Conservation (phyloP, 2,113 vertebrate species). For the Elachura formosa region DNA sequence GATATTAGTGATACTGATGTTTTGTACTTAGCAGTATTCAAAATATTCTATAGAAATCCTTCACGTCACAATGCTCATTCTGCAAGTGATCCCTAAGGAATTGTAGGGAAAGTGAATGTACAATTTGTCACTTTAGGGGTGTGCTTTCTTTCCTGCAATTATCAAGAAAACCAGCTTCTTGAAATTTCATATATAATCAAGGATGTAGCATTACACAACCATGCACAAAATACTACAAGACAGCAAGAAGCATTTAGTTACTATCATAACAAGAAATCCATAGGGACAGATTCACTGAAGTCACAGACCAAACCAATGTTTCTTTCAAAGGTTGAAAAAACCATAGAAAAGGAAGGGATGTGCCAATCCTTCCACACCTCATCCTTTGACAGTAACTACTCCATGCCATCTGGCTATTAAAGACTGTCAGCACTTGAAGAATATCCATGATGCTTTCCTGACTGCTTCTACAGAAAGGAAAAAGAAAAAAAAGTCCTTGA, state of each 20-base stretch:
- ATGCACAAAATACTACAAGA: neutral
- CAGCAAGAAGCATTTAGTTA: neutral
- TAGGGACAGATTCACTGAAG: neutral
- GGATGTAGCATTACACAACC: neutral
- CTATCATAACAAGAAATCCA: neutral
- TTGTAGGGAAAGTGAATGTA: neutral
- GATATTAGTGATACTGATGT: neutral
- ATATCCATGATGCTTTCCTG: neutral
- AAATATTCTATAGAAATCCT: neutral
- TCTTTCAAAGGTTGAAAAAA: neutral
- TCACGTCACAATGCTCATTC: neutral
- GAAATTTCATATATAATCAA: neutral
- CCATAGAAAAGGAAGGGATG: neutral
- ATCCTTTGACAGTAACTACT: constrained; percentile 9
- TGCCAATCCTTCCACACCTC: neutral
- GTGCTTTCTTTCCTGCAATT: neutral
- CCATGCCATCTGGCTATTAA: neutral
- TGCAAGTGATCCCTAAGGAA: neutral
- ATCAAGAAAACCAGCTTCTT: neutral
- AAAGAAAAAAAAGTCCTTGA: neutral
- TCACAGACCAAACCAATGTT: neutral
- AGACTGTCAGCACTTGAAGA: neutral
- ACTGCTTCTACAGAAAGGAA: neutral
- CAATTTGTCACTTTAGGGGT: neutral
- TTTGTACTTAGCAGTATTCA: neutral